These are phyloP conservation scores for Staurois parvus DNA, from an alignment of 2,797 vertebrate genomes.

Conservation along the genomic window DNA sequence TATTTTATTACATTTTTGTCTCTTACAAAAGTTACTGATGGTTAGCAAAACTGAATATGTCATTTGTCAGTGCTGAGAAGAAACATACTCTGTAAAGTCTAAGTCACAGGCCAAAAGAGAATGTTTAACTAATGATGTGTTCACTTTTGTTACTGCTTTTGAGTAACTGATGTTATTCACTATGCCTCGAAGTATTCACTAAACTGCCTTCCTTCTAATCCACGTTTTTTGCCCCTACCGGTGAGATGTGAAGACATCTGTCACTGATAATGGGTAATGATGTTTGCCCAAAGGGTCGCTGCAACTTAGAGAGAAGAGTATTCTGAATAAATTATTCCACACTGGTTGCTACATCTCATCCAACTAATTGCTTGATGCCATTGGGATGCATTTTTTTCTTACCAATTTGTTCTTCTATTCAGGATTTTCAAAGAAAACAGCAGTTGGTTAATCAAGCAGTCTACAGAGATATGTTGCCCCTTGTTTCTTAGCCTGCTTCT, in stretches of 20 bases:
- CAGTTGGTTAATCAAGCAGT: constrained; percentile 30
- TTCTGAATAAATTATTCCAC: constrained; percentile 20
- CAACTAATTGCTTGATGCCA: constrained; percentile 37
- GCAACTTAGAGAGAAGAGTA: constrained; percentile 1
- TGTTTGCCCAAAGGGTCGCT: constrained; percentile 22
- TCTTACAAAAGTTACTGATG: neutral
- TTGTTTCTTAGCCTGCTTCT: constrained; percentile 3
- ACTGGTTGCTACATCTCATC: constrained; percentile 13
- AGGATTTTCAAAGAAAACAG: constrained; percentile 19
- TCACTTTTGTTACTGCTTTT: constrained; percentile 15
- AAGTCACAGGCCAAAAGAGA: neutral
- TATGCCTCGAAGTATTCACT: constrained; percentile 9
- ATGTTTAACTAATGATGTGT: constrained; percentile 44
- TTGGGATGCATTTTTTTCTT: constrained; percentile 12
- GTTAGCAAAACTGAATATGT: constrained; percentile 4
- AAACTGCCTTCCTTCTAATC: neutral
- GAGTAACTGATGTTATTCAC: constrained; percentile 22
- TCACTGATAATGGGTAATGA: constrained; percentile 29
- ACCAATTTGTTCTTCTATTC: neutral
- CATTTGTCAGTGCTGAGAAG: neutral
- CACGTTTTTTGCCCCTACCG: constrained; percentile 19
- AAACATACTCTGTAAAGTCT: neutral
- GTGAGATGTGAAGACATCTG: neutral
- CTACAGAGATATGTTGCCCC: constrained; percentile 12
- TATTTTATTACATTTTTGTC: too few relatives aligned